phyloP scores from a whole-genome alignment of 2,113 vertebrate genomes.

The Aldabrachelys gigantea region DNA sequence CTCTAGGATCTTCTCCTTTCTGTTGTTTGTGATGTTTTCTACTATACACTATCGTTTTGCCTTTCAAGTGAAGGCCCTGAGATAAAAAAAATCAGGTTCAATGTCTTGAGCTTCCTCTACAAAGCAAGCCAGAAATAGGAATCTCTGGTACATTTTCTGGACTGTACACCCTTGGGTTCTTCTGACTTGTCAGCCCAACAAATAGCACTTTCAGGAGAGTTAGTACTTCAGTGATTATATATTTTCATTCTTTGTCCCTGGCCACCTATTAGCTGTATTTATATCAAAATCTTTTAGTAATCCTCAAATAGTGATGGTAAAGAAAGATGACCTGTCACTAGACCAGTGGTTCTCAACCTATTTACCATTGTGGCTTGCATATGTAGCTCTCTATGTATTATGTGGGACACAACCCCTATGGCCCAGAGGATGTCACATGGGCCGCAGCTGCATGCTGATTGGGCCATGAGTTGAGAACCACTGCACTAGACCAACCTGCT shows the following conservation, averaged over 20 bases:
- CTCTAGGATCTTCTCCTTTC: background rate
- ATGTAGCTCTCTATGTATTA: no score
- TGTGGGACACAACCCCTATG: no score
- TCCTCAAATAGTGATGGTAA: background rate
- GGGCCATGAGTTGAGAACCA: no score
- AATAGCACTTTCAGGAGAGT: background rate
- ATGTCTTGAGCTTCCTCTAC: background rate
- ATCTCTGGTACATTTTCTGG: background rate
- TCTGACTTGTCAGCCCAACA: background rate
- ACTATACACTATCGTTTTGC: background rate
- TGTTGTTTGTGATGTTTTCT: background rate
- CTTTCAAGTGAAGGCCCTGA: background rate
- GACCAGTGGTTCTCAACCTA: no score
- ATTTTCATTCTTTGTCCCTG: constrained; percentile 6
- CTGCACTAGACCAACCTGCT: background rate
- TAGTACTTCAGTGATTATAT: background rate
- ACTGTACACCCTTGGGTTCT: background rate
- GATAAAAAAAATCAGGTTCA: constrained; percentile 3
- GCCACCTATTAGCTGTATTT: background rate
- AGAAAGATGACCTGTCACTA: background rate
- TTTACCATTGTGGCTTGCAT: no score
- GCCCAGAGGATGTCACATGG: no score
- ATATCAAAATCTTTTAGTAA: background rate
- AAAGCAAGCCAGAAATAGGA: constrained; percentile 2
- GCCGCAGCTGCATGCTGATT: no score